Base-by-base conservation (phyloP, 1,140 invertebrate species). In the Leptopilina boulardi region DNA sequence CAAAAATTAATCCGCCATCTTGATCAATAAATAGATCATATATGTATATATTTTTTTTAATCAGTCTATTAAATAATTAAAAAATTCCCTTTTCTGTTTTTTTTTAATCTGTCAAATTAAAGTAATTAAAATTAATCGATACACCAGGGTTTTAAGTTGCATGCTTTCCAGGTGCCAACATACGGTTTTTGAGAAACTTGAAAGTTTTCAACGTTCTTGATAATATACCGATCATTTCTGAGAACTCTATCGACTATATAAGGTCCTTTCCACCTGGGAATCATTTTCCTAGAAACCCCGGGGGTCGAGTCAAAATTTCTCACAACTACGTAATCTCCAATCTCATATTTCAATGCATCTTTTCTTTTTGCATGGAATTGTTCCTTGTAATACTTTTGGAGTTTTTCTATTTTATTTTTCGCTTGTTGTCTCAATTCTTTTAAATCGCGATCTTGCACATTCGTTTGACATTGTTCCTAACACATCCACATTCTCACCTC, bases 211-310 rank as follows among this genome's bases (percentile, higher is more conserved):
- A 81, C 71, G 77, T 86, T 80, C 11, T 73, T 71, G 18, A 84
- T 38, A 10, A 85, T 44, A 71, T 84, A 86, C 59, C 84, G 30
- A 76, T 87, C 80, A 66, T 84, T 82, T 11, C 74, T 70, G 15
- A 86, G 72, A 0, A 77, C 80, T 80, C 78, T 82, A 6, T 70
- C 72, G 26, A 87, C 59, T 9, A 75, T 42, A 51, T 84, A 87
- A 5, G 86, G 85, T 2, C 85, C 84, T 71, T 81, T 80, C 80
- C 78, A 85, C 70, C 83, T 81, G 13, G 85, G 83, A 21, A 82
- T 72, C 0, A 85, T 70, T 59, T 86, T 86, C 66, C 83, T 84
- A n/a, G 82, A 81, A 23, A 79, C 70, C 3, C 83, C 83, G 3
- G 78, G 41, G 30, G 83, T 82, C n/a, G 71, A 70, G 70, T 86